A percentile compares a stretch with the other conserved stretches of the same genome.
These are phyloP conservation scores for Bergia sp. DNA, from an alignment of 92 coral and sea anemone species.

Conservation along the genomic window DNA sequence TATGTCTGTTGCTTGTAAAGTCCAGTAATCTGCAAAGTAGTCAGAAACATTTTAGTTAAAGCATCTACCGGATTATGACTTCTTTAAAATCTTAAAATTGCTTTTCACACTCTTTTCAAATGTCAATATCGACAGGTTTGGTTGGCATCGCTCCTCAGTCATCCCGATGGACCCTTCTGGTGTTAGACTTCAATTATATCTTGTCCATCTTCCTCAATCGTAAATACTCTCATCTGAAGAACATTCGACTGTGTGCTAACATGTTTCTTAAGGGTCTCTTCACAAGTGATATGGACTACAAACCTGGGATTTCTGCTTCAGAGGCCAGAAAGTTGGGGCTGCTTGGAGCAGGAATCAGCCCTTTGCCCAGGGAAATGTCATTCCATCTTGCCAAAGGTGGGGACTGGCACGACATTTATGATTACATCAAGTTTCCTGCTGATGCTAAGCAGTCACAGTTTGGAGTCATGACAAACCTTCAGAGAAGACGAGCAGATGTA, in stretches of 20 bases:
- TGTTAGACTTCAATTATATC: conserved; percentile 86
- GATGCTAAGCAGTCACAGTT: conserved; percentile 72
- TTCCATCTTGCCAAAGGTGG: conserved; percentile 84
- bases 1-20: no score
- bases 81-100: background rate
- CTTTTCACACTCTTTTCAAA: background rate
- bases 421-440: conserved; percentile 92
- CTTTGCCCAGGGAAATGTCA: conserved; percentile 95
- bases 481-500: conserved; percentile 25
- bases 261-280: conserved; percentile 95
- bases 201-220: conserved; percentile 92
- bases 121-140: conserved; percentile 55
- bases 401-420: conserved; percentile 86
- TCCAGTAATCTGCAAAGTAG: background rate
- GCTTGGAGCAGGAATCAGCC: conserved; percentile 76
- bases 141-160: conserved; percentile 85
- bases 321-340: conserved; percentile 95
- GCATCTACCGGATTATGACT: background rate
- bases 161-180: conserved; percentile 92
- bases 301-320: conserved; percentile 88
- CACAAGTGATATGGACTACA: conserved; percentile 92
- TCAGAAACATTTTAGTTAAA: no score
- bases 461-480: conserved; percentile 81
- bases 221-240: conserved; percentile 85
- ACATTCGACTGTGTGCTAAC: conserved; percentile 93